These are phyloP conservation scores for Cotesia chilonis DNA, from an alignment of 1,140 invertebrate genomes.

Conservation along the genomic window DNA sequence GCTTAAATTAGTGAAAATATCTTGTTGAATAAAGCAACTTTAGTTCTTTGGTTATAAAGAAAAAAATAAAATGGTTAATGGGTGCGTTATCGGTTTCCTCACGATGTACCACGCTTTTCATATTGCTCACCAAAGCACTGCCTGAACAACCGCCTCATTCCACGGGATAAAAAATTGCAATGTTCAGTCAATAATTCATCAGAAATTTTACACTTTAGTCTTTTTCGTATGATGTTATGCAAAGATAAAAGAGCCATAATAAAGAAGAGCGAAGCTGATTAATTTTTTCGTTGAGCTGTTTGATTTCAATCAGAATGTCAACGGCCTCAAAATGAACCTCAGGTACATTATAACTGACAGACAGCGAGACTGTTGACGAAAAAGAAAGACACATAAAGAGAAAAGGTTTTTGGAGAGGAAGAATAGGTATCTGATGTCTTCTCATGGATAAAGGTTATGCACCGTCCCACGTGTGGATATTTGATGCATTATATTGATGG, in stretches of 20 bases:
- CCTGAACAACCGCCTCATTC: neutral
- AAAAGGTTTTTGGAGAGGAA: slow-evolving; percentile 22
- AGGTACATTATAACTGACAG: slow-evolving; percentile 23
- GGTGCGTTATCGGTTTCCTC: slow-evolving; percentile 65
- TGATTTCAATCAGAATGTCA: slow-evolving; percentile 27
- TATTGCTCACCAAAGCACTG: neutral
- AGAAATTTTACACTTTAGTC: slow-evolving; percentile 1
- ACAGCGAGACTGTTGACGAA: slow-evolving; percentile 27
- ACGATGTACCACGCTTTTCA: slow-evolving; percentile 59
- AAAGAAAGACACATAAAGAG: slow-evolving; percentile 26
- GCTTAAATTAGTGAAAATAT: neutral
- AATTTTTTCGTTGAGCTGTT: slow-evolving; percentile 19
- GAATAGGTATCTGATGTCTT: slow-evolving; percentile 13
- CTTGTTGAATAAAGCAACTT: neutral
- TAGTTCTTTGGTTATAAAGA: neutral
- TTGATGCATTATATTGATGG: slow-evolving; percentile 36
- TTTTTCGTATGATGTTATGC: neutral
- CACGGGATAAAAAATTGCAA: slow-evolving; percentile 2
- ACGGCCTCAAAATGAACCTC: slow-evolving; percentile 22
- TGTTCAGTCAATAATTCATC: slow-evolving; percentile 5
- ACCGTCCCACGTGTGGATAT: slow-evolving; percentile 35
- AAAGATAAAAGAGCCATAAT: slow-evolving; percentile 4
- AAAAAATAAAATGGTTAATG: slow-evolving; percentile 54
- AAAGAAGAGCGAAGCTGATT: slow-evolving; percentile 8
- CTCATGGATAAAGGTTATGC: slow-evolving; percentile 35